Conservation (phyloP, 1,140 invertebrate genomes). For the Oryzaephilus surinamensis region DNA sequence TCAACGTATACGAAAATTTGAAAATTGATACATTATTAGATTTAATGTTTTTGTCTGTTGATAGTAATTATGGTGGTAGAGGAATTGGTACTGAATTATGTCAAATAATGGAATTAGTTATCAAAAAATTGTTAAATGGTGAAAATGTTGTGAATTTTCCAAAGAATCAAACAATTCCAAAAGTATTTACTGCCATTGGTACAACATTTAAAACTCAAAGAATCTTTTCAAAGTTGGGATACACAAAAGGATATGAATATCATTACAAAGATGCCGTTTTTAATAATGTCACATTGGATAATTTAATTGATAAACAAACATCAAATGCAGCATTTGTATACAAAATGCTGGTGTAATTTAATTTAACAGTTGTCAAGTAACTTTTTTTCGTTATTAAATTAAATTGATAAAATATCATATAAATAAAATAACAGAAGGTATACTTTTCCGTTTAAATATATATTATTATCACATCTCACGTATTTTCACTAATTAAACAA, state of each 20-base stretch:
- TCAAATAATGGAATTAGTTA: not conserved
- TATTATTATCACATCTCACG: too few species aligned
- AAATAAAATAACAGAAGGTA: too few species aligned
- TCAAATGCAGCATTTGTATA: too few species aligned
- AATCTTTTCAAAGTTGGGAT: too few species aligned
- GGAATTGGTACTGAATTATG: not conserved
- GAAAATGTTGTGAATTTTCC: not conserved
- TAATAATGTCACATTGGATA: slow-evolving; percentile 40
- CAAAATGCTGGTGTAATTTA: too few species aligned
- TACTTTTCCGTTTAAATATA: too few species aligned
- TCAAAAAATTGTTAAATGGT: too few species aligned
- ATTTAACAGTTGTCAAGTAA: too few species aligned
- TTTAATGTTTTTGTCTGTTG: not conserved
- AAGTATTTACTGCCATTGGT: not conserved
- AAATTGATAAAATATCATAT: too few species aligned
- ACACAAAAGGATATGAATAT: too few species aligned
- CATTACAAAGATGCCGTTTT: slow-evolving; percentile 13
- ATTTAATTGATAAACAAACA: slow-evolving; percentile 48
- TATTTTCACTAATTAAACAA: too few species aligned
- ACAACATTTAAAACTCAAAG: not conserved
- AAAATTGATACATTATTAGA: not conserved
- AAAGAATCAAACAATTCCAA: not conserved
- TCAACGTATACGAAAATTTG: not conserved
- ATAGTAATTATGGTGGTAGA: not conserved
- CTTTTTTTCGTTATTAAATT: too few species aligned